Conservation (phyloP, 1,140 invertebrate species). For the Eumaeus atala region DNA sequence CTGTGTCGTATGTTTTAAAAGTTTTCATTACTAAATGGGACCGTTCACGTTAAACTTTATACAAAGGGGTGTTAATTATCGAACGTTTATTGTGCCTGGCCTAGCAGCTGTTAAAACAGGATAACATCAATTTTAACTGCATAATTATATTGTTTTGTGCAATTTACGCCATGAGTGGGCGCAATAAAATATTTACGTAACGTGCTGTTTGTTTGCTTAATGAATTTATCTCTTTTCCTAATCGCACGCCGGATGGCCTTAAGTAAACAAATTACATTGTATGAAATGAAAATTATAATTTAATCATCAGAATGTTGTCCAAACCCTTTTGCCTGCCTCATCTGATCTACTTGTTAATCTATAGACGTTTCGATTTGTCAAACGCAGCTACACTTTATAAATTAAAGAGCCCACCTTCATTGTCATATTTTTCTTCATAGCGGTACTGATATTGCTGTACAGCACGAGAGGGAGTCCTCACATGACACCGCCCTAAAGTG, state of each 20-base stretch:
- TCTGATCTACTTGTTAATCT: too few relatives aligned
- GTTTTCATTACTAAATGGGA: conserved; percentile 6
- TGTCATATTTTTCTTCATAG: too few relatives aligned
- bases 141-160: conserved; percentile 23
- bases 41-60: conserved; percentile 6
- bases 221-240: neutral
- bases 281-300: too few relatives aligned
- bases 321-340: too few relatives aligned
- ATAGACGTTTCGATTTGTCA: too few relatives aligned
- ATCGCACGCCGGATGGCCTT: neutral
- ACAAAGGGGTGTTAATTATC: conserved; percentile 16
- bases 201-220: neutral
- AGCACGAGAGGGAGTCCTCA: too few relatives aligned
- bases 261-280: neutral
- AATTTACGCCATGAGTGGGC: neutral
- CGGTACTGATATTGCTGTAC: too few relatives aligned
- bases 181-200: conserved; percentile 1
- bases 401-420: too few relatives aligned
- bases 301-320: too few relatives aligned
- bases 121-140: conserved; percentile 24
- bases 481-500: too few relatives aligned
- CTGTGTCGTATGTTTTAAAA: conserved; percentile 1
- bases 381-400: too few relatives aligned
- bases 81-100: conserved; percentile 7
- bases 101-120: conserved; percentile 16